A percentile compares a stretch with the other conserved stretches of the same genome.
Evolutionary conservation across 1,140 invertebrate species (phyloP).

Genomic region (Drosophila lini): DNA sequence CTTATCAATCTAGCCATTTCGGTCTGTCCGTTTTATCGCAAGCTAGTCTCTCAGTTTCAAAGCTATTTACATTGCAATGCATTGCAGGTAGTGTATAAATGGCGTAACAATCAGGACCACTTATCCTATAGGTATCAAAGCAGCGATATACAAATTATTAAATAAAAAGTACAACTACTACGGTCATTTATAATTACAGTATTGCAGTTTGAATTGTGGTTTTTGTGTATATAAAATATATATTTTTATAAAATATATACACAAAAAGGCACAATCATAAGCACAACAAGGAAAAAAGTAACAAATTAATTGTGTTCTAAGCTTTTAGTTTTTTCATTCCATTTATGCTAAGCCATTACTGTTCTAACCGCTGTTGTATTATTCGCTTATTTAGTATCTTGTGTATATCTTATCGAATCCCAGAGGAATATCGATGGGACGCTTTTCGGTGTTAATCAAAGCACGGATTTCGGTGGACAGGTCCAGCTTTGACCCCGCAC

Average conservation of each 20-base stretch:
- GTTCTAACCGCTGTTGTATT: conserved; percentile 1
- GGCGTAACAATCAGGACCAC: not conserved
- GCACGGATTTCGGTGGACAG: conserved; percentile 12
- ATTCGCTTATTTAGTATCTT: not conserved
- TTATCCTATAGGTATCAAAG: not conserved
- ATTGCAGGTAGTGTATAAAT: not conserved
- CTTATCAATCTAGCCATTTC: not conserved
- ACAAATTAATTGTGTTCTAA: no score
- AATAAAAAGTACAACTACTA: no score
- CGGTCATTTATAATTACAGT: no score
- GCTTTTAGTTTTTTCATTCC: not conserved
- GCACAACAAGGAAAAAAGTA: not conserved
- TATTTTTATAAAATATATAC: no score
- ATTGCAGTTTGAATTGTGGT: no score
- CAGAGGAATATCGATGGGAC: not conserved
- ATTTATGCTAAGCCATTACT: not conserved
- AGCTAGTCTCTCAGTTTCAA: not conserved
- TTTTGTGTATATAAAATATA: no score
- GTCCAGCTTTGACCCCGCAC: conserved; percentile 1
- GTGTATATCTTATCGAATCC: not conserved
- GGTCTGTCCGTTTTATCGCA: not conserved
- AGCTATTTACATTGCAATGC: not conserved
- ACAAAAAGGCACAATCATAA: not conserved
- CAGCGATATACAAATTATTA: not conserved
- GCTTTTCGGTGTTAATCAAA: conserved; percentile 1